Percentiles rank a stretch among this genome's conserved stretches.
phyloP scores from a whole-genome alignment of 2,888 invertebrate species.

The Tipula lateralis region DNA sequence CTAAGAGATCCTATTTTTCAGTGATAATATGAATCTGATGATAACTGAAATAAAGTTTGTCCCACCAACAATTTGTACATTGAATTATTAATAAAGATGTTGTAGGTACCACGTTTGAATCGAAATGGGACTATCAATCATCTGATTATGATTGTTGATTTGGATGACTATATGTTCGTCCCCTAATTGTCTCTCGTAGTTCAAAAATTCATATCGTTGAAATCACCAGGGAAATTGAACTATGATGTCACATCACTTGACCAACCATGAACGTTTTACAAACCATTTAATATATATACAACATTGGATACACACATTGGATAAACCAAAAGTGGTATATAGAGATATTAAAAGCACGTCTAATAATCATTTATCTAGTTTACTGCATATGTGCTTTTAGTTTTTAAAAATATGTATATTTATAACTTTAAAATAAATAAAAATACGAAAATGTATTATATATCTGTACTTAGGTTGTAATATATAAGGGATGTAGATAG shows the following conservation, averaged over 20 bases:
- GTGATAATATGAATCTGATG: too few species aligned
- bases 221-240: neutral
- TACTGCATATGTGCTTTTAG: neutral
- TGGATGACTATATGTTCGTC: too few species aligned
- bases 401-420: neutral
- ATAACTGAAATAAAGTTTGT: too few species aligned
- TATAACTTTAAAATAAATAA: neutral
- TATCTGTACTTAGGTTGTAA: neutral
- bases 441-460: neutral
- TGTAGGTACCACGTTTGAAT: too few species aligned
- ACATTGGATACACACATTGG: neutral
- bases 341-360: conserved; percentile 7
- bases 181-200: too few species aligned
- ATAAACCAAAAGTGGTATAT: neutral
- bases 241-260: neutral
- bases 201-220: neutral
- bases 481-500: neutral
- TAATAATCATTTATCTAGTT: conserved; percentile 19
- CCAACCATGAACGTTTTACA: too few species aligned
- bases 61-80: too few species aligned
- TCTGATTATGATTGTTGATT: too few species aligned
- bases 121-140: too few species aligned
- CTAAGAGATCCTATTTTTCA: too few species aligned
- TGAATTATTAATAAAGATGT: too few species aligned
- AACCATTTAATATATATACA: too few species aligned